Conservation (phyloP, 2,888 invertebrate genomes). For the Phrixothrix hirtus region DNA sequence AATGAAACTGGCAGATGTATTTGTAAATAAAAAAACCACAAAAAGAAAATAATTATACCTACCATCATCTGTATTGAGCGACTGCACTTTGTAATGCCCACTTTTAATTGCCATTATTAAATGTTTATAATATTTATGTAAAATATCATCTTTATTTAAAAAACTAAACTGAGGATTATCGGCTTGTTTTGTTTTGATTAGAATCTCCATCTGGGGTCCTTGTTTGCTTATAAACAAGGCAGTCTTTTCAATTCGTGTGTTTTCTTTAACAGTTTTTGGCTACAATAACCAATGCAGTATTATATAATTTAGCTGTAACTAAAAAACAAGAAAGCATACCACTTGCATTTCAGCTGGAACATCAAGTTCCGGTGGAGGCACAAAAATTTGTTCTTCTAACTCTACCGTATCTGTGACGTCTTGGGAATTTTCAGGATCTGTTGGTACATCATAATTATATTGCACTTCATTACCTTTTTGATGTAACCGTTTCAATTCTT, state of each 20-base stretch:
- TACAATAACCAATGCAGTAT: slow-evolving; percentile 50
- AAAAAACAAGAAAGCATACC: slow-evolving; percentile 58
- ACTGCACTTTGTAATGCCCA: slow-evolving; percentile 62
- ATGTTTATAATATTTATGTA: slow-evolving; percentile 89
- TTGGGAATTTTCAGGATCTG: slow-evolving; percentile 55
- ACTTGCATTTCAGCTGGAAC: slow-evolving; percentile 74
- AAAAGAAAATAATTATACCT: neutral
- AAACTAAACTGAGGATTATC: slow-evolving; percentile 93
- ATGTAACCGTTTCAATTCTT: slow-evolving; percentile 85
- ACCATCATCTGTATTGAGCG: slow-evolving; percentile 16
- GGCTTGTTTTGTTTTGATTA: slow-evolving; percentile 95
- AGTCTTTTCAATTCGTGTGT: slow-evolving; percentile 94
- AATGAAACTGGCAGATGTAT: too few species aligned
- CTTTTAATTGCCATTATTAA: slow-evolving; percentile 70
- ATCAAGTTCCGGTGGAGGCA: slow-evolving; percentile 71
- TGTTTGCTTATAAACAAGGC: slow-evolving; percentile 85
- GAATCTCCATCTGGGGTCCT: slow-evolving; percentile 97
- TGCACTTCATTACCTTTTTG: slow-evolving; percentile 75
- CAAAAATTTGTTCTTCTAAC: slow-evolving; percentile 73
- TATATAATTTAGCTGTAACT: neutral
- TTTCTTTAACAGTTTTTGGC: slow-evolving; percentile 86
- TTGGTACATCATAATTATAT: slow-evolving; percentile 71
- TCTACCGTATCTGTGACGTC: slow-evolving; percentile 58
- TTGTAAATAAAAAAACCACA: too few species aligned
- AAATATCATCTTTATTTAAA: slow-evolving; percentile 78